Evolutionary conservation across 2,888 invertebrate species (phyloP), one percentile per base, ranked within the genome.

Genomic region (Sepiola atlantica): DNA sequence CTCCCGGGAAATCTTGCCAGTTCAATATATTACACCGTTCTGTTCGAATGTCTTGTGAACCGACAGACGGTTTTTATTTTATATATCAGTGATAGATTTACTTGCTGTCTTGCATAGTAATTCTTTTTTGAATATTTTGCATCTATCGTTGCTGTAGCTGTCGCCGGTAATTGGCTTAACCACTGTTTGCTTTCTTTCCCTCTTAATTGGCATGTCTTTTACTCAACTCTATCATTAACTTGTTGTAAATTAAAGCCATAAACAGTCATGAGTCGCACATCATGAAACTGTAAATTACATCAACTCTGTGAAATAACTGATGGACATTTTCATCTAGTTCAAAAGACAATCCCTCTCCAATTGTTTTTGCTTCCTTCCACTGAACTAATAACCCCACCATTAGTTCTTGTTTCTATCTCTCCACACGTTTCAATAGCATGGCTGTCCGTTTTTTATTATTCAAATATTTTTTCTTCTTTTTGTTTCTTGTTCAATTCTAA

Each of bases 141-240:
- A 77, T 77, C n/a, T 77, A 77, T n/a, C 77, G 8, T 45, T 45
- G 45, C 16, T 77, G n/a, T 77, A n/a, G 10, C 32, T 77, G 77
- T 77, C n/a, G 77, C 32, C 32, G 14, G n/a, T 77, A n/a, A 77
- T 77, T 77, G 32, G 16, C 77, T 77, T 18, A 32, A 77, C n/a
- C 77, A 77, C n/a, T 77, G 77, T 77, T 77, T 77, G 77, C 32
- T 77, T 77, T 45, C n/a, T n/a, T 77, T n/a, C 18, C 32, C 14
- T n/a, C n/a, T 77, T 77, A 77, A 77, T 77, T 77, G 77, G n/a
- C 77, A 77, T 77, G 77, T n/a, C n/a, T 14, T 77, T 77, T 77
- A n/a, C 77, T 77, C 45, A 77, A 21, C n/a, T 32, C 32, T 77
- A 77, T 77, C 16, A 77, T 77, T 77, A 77, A 4, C n/a, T n/a